Conservation (phyloP, 1,140 invertebrate species). For the Lasioglossum albipes region DNA sequence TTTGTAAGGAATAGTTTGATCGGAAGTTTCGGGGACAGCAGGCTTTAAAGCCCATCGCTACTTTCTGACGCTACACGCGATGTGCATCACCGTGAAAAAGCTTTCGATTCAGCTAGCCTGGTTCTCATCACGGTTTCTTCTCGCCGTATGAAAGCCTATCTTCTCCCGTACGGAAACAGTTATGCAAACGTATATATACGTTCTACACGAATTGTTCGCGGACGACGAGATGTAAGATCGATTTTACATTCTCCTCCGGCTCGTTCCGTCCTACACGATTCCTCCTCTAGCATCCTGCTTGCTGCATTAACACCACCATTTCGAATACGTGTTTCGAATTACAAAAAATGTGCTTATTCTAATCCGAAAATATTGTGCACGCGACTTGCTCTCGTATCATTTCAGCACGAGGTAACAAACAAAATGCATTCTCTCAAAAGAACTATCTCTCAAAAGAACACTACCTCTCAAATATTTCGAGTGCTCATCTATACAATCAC, state of each 20-base stretch:
- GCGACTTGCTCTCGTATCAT: no score
- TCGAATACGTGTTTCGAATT: background rate
- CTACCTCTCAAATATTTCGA: no score
- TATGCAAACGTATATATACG: conserved; percentile 30
- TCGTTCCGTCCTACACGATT: background rate
- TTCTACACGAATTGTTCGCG: conserved; percentile 29
- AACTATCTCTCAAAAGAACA: no score
- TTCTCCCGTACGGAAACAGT: conserved; percentile 8
- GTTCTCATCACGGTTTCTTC: conserved; percentile 17
- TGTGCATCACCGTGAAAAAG: conserved; percentile 45
- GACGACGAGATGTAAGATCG: conserved; percentile 22
- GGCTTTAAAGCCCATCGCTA: conserved; percentile 10
- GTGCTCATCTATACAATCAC: no score
- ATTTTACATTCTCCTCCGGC: conserved; percentile 6
- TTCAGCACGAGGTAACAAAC: no score
- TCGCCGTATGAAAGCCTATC: conserved; percentile 15
- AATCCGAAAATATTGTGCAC: background rate
- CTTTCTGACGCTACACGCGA: background rate
- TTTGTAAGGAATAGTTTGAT: background rate
- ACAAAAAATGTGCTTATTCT: background rate
- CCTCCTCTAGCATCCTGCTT: background rate
- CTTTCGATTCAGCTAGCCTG: conserved; percentile 26
- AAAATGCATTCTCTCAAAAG: no score
- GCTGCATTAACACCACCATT: background rate
- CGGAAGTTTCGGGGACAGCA: background rate